Evolutionary conservation across 1,140 invertebrate genomes (phyloP), one percentile per base, ranked within the genome.

Genomic region (Hormaphis cornu): DNA sequence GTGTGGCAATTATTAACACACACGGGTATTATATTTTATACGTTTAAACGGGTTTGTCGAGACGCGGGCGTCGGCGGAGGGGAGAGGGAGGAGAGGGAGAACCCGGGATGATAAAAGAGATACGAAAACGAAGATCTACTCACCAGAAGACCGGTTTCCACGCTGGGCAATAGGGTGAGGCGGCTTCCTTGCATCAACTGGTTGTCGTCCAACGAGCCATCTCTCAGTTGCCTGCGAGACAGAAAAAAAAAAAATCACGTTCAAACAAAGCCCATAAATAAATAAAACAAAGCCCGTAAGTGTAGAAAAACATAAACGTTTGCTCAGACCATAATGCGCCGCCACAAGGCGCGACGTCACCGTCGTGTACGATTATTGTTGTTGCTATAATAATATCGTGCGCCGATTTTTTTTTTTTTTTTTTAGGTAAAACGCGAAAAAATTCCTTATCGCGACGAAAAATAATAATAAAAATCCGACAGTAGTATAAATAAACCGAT

Each of bases 81-180:
- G 33, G 14, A 40, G 24, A 40, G 35, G 54, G 54, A 24, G 54
- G 54, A n/a, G 54, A 58, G 54, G 54, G n/a, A n/a, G n/a, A n/a
- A n/a, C 7, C 7, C 54, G 5, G 33, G 18, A 56, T 56, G n/a
- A n/a, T n/a, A n/a, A n/a, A 56, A 54, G 35, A 56, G 20, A 56
- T 33, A 58, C 44, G 44, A 66, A 50, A 66, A 46, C 20, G 61
- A 66, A 66, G 61, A 66, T 66, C 30, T 66, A 85, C 89, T 89
- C 83, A 95, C 93, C 87, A 94, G 81, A 74, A 95, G 82, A 78
- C 93, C 93, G 74, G 91, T 95, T 83, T 95, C 93, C 63, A 95
- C 90, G 80, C 88, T 93, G 58, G 93, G 93, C 75, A 95, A 83
- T 74, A 96, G 82, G 72, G 91, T 93, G 71, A 95, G 85, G 75